phyloP scores from a whole-genome alignment of 2,113 vertebrate genomes.

The Syngnathus scovelli region DNA sequence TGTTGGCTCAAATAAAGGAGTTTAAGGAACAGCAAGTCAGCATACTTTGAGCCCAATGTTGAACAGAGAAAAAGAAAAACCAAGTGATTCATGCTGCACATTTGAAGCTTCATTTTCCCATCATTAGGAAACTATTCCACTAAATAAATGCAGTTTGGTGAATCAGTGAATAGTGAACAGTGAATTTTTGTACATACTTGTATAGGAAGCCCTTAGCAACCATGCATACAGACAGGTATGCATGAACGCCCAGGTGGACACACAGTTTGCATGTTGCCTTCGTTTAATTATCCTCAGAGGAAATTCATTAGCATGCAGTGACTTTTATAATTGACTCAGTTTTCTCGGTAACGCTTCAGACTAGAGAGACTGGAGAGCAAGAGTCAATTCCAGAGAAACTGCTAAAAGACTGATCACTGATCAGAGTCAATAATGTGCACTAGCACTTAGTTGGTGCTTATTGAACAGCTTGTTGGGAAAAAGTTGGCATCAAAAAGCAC shows the following conservation, averaged over 20 bases:
- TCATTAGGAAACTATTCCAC: too few relatives aligned
- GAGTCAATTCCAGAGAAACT: slow-evolving; percentile 50
- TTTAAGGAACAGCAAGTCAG: too few relatives aligned
- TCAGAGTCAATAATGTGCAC: slow-evolving; percentile 50
- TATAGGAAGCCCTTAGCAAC: background rate
- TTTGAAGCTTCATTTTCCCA: too few relatives aligned
- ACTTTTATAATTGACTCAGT: slow-evolving; percentile 35
- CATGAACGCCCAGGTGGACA: background rate
- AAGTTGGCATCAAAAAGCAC: slow-evolving; percentile 41
- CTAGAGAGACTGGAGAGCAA: slow-evolving; percentile 27
- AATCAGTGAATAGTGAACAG: background rate
- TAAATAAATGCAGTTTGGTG: too few relatives aligned
- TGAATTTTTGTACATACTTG: background rate
- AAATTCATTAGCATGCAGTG: slow-evolving; percentile 46
- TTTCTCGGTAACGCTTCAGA: slow-evolving; percentile 33
- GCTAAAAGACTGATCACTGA: slow-evolving; percentile 57
- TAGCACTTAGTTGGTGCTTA: slow-evolving; percentile 47
- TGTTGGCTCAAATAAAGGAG: too few relatives aligned
- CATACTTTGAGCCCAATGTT: too few relatives aligned
- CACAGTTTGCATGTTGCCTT: background rate
- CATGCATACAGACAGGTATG: background rate
- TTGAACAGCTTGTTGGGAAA: slow-evolving; percentile 48
- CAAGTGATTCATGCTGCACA: too few relatives aligned
- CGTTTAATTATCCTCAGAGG: slow-evolving; percentile 21
- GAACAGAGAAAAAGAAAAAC: too few relatives aligned